Percentiles rank a stretch among this genome's conserved stretches.
These are phyloP conservation scores for Corydoras maculifer DNA, from an alignment of 2,113 vertebrate species.

Conservation along the genomic window DNA sequence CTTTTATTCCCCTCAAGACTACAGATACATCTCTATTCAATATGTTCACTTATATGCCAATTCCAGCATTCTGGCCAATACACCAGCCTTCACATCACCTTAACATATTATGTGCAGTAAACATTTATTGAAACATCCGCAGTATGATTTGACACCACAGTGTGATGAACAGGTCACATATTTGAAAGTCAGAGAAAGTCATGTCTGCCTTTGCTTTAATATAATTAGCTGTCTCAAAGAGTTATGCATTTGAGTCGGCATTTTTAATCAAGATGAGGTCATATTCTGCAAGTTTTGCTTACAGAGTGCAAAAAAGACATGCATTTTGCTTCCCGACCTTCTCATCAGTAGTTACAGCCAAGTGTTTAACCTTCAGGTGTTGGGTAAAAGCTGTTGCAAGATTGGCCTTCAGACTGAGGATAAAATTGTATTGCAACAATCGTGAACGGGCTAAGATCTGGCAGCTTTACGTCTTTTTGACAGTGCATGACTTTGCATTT, in stretches of 20 bases:
- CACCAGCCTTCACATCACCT: neutral
- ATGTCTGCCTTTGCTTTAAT: slow-evolving; percentile 48
- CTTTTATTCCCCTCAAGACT: too few species aligned
- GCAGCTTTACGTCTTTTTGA: slow-evolving; percentile 10
- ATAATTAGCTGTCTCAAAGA: slow-evolving; percentile 59
- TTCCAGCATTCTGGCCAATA: neutral
- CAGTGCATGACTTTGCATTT: slow-evolving; percentile 43
- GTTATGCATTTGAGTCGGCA: slow-evolving; percentile 40
- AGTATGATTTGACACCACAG: slow-evolving; percentile 15
- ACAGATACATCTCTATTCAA: too few species aligned
- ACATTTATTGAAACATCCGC: neutral
- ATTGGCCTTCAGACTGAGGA: too few species aligned
- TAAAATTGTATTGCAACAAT: too few species aligned
- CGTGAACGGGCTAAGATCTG: slow-evolving; percentile 5
- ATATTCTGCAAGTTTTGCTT: slow-evolving; percentile 47
- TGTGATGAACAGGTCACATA: slow-evolving; percentile 43
- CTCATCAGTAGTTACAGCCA: slow-evolving; percentile 33
- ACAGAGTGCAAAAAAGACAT: slow-evolving; percentile 41
- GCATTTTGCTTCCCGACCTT: slow-evolving; percentile 28
- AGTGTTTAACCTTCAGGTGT: slow-evolving; percentile 28
- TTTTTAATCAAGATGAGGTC: slow-evolving; percentile 51
- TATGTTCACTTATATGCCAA: too few species aligned
- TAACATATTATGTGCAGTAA: too few species aligned
- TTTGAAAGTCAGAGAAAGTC: slow-evolving; percentile 5
- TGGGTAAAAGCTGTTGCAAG: neutral